phyloP scores from a whole-genome alignment of 2,797 vertebrate species.

The Alectoris magna region DNA sequence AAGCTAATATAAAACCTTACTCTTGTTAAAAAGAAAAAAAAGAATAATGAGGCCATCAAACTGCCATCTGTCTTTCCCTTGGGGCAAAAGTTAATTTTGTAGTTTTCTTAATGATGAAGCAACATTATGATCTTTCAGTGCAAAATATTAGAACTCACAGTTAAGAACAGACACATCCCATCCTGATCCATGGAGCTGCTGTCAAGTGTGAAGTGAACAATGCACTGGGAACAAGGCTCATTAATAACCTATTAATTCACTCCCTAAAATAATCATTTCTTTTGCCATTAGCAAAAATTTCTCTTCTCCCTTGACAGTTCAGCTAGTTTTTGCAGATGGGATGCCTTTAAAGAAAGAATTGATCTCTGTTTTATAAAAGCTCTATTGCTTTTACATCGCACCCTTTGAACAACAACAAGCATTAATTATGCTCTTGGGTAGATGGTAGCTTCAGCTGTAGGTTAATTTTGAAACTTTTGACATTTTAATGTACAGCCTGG shows the following conservation, averaged over 20 bases:
- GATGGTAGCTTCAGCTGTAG: constrained; percentile 1
- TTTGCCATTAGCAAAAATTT: constrained; percentile 71
- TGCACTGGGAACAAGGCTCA: constrained; percentile 66
- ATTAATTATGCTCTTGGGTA: constrained; percentile 36
- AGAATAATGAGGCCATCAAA: constrained; percentile 73
- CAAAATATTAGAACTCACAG: constrained; percentile 73
- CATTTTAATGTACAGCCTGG: constrained; percentile 51
- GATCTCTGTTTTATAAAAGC: constrained; percentile 51
- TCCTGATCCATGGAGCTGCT: constrained; percentile 63
- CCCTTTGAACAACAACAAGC: constrained; percentile 49
- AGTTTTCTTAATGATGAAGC: constrained; percentile 69
- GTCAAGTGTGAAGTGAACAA: constrained; percentile 68
- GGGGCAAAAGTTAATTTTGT: constrained; percentile 72
- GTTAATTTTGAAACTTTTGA: constrained; percentile 48
- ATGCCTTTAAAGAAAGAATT: constrained; percentile 51
- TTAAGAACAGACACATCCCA: constrained; percentile 68
- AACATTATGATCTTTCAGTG: constrained; percentile 73
- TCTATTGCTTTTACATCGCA: constrained; percentile 31
- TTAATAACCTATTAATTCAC: constrained; percentile 73
- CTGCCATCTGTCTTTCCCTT: constrained; percentile 71
- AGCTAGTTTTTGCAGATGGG: constrained; percentile 48
- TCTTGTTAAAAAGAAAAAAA: constrained; percentile 51
- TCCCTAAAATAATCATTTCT: constrained; percentile 73
- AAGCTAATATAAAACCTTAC: constrained; percentile 53
- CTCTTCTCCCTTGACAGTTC: constrained; percentile 62